Evolutionary conservation across 2,113 vertebrate species (phyloP).

Genomic region (Rafetus swinhoei): DNA sequence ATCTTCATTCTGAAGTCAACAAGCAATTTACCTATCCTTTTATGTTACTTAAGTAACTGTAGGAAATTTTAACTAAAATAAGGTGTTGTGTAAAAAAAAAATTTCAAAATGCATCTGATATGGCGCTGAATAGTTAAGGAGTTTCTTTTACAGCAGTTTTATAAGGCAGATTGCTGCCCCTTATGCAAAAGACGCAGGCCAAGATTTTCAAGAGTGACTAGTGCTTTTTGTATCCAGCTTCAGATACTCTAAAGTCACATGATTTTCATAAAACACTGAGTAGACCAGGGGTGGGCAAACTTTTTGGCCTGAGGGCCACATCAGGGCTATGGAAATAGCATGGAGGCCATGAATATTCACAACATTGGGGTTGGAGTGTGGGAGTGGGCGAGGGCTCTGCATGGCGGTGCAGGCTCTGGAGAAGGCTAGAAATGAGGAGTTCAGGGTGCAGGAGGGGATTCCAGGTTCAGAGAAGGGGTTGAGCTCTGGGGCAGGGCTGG

Average conservation of each 20-base stretch:
- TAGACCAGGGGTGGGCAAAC: too few species aligned
- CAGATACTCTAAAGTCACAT: not conserved
- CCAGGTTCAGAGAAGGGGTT: too few species aligned
- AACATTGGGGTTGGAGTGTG: too few species aligned
- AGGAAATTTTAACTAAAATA: constrained; percentile 36
- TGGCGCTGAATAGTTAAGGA: constrained; percentile 15
- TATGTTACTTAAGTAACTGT: constrained; percentile 38
- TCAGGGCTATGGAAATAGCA: too few species aligned
- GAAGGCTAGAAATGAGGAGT: too few species aligned
- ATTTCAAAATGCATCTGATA: constrained; percentile 50
- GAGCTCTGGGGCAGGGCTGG: too few species aligned
- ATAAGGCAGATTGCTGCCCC: constrained; percentile 9
- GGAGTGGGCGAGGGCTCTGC: too few species aligned
- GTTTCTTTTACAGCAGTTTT: constrained; percentile 11
- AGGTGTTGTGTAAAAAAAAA: constrained; percentile 29
- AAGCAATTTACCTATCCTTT: constrained; percentile 37
- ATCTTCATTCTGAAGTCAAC: constrained; percentile 34
- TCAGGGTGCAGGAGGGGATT: too few species aligned
- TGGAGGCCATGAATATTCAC: too few species aligned
- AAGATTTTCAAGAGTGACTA: constrained; percentile 8
- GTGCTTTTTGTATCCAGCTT: constrained; percentile 6
- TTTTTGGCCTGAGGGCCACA: too few species aligned
- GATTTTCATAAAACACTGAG: not conserved
- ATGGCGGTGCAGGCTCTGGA: too few species aligned
- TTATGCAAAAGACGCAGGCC: constrained; percentile 19